Conservation (phyloP, 2,113 vertebrate genomes). For the Rafetus swinhoei region DNA sequence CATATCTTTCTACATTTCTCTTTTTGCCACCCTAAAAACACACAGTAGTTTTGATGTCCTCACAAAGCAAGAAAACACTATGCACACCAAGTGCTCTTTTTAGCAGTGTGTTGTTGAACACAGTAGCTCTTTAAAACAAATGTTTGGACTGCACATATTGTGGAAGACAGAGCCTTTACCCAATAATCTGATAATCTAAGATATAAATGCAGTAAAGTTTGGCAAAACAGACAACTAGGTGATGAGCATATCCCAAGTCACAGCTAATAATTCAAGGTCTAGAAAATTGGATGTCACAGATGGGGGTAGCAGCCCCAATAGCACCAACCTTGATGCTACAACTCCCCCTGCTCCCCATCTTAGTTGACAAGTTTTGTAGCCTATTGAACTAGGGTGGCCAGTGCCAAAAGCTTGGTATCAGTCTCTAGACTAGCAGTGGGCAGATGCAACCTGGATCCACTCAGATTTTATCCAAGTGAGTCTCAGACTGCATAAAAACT, state of each 20-base stretch:
- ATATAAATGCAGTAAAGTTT: fast-evolving
- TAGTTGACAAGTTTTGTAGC: not conserved
- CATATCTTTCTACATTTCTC: not conserved
- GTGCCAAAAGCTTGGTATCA: not conserved
- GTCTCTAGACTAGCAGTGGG: not conserved
- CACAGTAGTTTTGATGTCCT: fast-evolving
- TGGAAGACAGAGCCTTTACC: not conserved
- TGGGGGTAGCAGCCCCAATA: not conserved
- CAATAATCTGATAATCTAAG: not conserved
- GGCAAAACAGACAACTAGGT: fast-evolving
- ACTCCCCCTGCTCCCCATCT: not conserved
- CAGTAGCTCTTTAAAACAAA: not conserved
- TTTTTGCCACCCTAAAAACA: not conserved
- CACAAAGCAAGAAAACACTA: not conserved
- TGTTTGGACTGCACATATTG: not conserved
- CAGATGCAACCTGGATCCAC: too few species aligned
- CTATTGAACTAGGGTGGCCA: not conserved
- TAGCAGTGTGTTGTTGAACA: not conserved
- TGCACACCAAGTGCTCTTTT: not conserved
- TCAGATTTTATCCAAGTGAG: too few species aligned
- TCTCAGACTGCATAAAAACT: too few species aligned
- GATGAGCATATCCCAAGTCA: not conserved
- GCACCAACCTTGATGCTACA: not conserved
- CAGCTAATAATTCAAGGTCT: not conserved
- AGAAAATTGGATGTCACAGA: not conserved